Evolutionary conservation across 2,113 vertebrate species (phyloP), one percentile per base, ranked within the genome.

Genomic region (Bos indicus): DNA sequence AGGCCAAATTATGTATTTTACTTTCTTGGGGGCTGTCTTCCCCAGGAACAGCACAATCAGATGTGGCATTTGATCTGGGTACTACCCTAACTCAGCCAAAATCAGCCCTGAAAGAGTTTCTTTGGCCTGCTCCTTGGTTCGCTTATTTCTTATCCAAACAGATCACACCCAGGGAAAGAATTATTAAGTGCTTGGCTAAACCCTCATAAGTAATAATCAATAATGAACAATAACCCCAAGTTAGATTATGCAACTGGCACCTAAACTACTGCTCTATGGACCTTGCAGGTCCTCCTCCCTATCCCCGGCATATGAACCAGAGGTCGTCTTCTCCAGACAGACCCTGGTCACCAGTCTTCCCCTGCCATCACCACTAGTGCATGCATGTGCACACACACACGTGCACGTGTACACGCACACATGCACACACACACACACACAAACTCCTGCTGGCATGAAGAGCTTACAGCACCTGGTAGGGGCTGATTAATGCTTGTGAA

Each of bases 111-210:
- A 92, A 52, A 59, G 71, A 90, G 59, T 84, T 40, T n/a, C 56
- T 92, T 52, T 90, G 85, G 59, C 91, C 84, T 86, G 67, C 36
- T 90, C 88, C 43, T 82, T 46, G 25, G 67, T 91, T 97, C 67
- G 57, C 36, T 78, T 56, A 51, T 67, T 74, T 88, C 86, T 90
- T 87, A 87, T 23, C 83, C 59, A 97, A 89, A 91, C 56, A 93
- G 71, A 90, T 59, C 94, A 95, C 91, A 78, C 96, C 85, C 92
- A 97, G 52, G 67, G 85, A 94, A 85, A 78, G 77, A 94, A 86
- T 92, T 54, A 94, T 46, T 62, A 67, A 92, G 85, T 15, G 15
- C 91, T 91, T 93, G 87, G 51, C 33, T 94, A 97, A 97, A 62
- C 43, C 16, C 85, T 94, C 59, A 88, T 95, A 88, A 86, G 92